Base-by-base conservation (phyloP, 2,888 invertebrate species). In the Drosophila rubida region DNA sequence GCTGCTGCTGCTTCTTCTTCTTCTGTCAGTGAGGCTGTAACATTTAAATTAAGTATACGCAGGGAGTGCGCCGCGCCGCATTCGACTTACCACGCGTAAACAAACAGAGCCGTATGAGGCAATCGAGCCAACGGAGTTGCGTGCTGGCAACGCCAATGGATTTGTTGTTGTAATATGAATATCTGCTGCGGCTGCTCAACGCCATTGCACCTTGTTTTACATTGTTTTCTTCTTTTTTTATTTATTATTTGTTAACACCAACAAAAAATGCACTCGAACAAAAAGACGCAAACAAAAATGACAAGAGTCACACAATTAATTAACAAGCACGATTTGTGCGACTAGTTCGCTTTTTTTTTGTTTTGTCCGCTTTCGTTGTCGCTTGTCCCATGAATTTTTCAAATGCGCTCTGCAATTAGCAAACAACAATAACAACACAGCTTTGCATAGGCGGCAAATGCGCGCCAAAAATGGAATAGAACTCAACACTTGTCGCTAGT, bases 121-220 rank as follows among this genome's bases (percentile, higher is more conserved):
- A 87, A 58, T 75, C 55, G 58, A 81, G 69, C 85, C 80, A 83
- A 27, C 44, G 61, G 61, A 66, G 67, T 69, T 77, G 82, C 49
- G 68, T 68, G 80, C 69, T 60, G 63, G 51, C 72, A 53, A 63
- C 65, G 73, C 71, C 46, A 30, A 42, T 69, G 69, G 75, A 78
- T 53, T 78, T 69, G 44, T 59, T 63, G 65, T 76, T 23, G 22
- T 25, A 39, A 25, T 39, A 14, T 39, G 25, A 9, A 69, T 41
- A 41, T 61, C 66, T 68, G 44, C 41, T 63, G 64, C 63, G 70
- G 63, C 27, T 77, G 71, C 37, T 66, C 58, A 59, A 63, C 53
- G 82, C 76, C 79, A 80, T 80, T 79, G 41, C 75, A 75, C 69
- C 64, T 44, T 55, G 59, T 46, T 66, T 82, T 63, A 85, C 83